phyloP scores from a whole-genome alignment of 2,888 invertebrate species.

The Eupithecia vulgata region DNA sequence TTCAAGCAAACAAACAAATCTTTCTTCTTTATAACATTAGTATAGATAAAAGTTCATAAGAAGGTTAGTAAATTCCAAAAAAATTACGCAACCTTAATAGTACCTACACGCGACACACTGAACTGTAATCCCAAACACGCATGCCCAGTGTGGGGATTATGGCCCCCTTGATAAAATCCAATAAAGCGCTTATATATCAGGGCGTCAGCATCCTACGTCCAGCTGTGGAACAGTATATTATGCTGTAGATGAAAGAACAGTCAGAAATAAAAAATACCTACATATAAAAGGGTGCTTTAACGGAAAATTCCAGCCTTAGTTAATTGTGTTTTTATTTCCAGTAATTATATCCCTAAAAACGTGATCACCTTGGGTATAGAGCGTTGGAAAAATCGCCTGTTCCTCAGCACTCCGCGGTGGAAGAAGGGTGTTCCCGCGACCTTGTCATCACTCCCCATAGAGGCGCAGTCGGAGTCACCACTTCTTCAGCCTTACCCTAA shows the following conservation, averaged over 20 bases:
- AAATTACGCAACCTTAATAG: too few species aligned
- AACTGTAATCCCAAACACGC: too few species aligned
- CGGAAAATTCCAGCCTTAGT: not conserved
- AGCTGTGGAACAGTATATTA: too few species aligned
- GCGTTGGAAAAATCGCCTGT: conserved; percentile 87
- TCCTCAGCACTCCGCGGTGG: conserved; percentile 91
- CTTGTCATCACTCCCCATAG: conserved; percentile 85
- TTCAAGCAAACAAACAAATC: too few species aligned
- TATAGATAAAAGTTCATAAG: too few species aligned
- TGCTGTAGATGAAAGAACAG: not conserved
- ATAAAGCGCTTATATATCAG: too few species aligned
- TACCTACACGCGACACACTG: too few species aligned
- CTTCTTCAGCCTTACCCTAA: conserved; percentile 88
- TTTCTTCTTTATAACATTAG: too few species aligned
- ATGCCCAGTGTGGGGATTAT: too few species aligned
- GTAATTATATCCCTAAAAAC: conserved; percentile 87
- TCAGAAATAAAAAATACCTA: not conserved
- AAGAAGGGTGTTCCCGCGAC: conserved; percentile 90
- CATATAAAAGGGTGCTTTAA: not conserved
- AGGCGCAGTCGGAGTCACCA: conserved; percentile 83
- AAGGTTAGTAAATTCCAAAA: too few species aligned
- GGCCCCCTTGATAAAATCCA: too few species aligned
- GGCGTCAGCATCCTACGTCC: too few species aligned
- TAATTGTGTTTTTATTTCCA: conserved; percentile 44
- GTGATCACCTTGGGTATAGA: conserved; percentile 91